Evolutionary conservation across 2,797 vertebrate genomes (phyloP).

Genomic region (Muscicapa comitata): DNA sequence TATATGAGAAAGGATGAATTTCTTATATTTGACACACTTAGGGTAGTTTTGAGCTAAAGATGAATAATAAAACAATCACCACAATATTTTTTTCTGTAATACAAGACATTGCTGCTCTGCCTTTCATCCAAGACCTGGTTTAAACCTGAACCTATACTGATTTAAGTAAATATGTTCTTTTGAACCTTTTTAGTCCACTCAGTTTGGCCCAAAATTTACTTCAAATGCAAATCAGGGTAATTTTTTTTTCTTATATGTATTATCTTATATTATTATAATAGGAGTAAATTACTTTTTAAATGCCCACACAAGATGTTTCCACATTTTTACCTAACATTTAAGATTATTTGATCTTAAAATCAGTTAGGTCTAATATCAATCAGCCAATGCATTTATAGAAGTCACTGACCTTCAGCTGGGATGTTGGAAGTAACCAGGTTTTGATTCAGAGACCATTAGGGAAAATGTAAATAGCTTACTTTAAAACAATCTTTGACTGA

Average conservation of each 20-base stretch:
- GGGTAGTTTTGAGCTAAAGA: neutral
- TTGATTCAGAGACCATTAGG: neutral
- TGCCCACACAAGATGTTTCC: neutral
- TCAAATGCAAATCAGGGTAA: neutral
- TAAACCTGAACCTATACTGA: neutral
- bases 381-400: neutral
- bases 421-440: neutral
- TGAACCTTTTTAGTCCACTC: neutral
- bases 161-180: neutral
- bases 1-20: neutral
- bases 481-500: neutral
- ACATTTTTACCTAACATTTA: neutral
- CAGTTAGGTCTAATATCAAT: neutral
- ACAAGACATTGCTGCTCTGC: neutral
- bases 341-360: neutral
- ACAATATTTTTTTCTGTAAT: neutral
- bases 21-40: slow-evolving; percentile 7
- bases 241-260: neutral
- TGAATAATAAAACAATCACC: slow-evolving; percentile 42
- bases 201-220: neutral
- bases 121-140: neutral
- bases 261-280: too few relatives aligned
- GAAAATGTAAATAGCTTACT: neutral
- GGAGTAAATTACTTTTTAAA: neutral
- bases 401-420: neutral